phyloP scores from a whole-genome alignment of 2,888 invertebrate genomes.

The Agrochola circellaris region DNA sequence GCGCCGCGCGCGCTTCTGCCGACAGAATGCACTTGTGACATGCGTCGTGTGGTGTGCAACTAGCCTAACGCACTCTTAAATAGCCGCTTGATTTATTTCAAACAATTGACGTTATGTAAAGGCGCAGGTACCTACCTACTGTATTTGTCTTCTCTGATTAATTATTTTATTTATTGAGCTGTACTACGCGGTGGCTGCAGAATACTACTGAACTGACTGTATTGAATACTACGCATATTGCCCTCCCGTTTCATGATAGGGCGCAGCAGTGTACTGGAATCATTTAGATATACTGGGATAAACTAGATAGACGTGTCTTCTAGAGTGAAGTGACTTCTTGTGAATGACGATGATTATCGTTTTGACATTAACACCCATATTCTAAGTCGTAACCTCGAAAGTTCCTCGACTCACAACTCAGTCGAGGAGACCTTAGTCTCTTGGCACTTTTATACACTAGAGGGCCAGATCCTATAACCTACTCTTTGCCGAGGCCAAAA shows the following conservation, averaged over 20 bases:
- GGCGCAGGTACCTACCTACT: constrained; percentile 35
- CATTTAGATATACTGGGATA: background rate
- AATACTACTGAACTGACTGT: no score
- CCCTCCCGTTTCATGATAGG: background rate
- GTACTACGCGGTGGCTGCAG: background rate
- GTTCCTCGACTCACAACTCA: no score
- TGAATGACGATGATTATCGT: background rate
- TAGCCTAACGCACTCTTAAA: constrained; percentile 61
- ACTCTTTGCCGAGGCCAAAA: background rate
- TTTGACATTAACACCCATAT: no score
- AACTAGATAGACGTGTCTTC: background rate
- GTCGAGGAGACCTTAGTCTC: no score
- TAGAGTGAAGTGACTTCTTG: background rate
- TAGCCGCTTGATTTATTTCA: constrained; percentile 60
- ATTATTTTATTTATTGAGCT: constrained; percentile 31
- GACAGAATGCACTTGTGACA: constrained; percentile 67
- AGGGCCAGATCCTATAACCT: background rate
- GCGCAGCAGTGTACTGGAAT: background rate
- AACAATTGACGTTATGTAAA: constrained; percentile 62
- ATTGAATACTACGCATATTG: background rate
- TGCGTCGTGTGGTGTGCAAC: constrained; percentile 61
- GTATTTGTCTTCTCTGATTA: constrained; percentile 50
- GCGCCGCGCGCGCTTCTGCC: constrained; percentile 75
- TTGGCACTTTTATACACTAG: background rate
- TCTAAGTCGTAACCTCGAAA: no score